Evolutionary conservation across 2,888 invertebrate genomes (phyloP).

Genomic region (Digitonthophagus gazella): DNA sequence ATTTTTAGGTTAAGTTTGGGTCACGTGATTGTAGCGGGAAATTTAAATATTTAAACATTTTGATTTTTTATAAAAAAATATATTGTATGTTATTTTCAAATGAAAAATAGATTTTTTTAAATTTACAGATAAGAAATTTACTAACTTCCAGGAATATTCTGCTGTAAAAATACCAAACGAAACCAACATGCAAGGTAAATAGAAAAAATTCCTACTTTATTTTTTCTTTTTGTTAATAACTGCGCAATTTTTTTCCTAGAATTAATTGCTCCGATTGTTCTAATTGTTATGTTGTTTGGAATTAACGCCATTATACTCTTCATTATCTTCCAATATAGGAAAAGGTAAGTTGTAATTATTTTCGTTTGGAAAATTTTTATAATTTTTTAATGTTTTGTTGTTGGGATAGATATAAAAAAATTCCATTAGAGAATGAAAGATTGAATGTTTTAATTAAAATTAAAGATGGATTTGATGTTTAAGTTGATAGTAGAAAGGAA

Average conservation of each 20-base stretch:
- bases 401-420: neutral
- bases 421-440: neutral
- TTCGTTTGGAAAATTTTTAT: neutral
- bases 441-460: neutral
- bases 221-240: too few relatives aligned
- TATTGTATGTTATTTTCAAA: neutral
- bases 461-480: neutral
- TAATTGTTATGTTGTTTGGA: slow-evolving; percentile 69
- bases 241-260: slow-evolving; percentile 61
- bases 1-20: too few relatives aligned
- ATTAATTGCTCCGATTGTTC: slow-evolving; percentile 67
- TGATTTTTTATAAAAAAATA: neutral
- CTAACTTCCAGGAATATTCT: neutral
- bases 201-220: neutral
- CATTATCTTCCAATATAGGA: slow-evolving; percentile 58
- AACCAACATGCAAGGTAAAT: slow-evolving; percentile 19
- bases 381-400: neutral
- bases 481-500: too few relatives aligned
- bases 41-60: neutral
- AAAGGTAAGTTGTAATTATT: slow-evolving; percentile 16
- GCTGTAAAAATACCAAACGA: slow-evolving; percentile 3
- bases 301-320: slow-evolving; percentile 72
- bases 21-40: too few relatives aligned
- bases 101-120: neutral
- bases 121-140: neutral